These are phyloP conservation scores for Marcusenius ussheri DNA, from an alignment of 2,113 vertebrate species.

Conservation along the genomic window DNA sequence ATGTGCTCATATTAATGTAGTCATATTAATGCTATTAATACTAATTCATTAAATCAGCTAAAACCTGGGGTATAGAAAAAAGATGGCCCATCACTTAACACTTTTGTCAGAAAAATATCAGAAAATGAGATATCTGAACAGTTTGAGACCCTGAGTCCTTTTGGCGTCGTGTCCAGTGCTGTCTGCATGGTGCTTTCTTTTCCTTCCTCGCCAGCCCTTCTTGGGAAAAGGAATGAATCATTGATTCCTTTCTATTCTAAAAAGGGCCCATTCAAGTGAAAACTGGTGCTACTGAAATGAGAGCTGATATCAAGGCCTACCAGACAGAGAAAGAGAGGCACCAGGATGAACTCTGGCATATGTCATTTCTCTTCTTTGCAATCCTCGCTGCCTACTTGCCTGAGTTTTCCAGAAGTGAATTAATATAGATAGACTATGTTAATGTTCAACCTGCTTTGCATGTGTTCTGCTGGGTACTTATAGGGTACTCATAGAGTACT, in stretches of 20 bases:
- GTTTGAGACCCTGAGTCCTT: background rate
- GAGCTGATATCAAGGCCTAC: background rate
- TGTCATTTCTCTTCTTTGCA: background rate
- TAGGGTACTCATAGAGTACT: background rate
- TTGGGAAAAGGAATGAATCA: background rate
- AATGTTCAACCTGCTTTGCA: background rate
- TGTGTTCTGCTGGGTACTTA: background rate
- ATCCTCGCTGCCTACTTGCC: background rate
- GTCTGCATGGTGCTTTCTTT: background rate
- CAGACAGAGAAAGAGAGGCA: background rate
- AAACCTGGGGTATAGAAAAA: background rate
- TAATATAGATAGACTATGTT: background rate
- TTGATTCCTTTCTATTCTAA: background rate
- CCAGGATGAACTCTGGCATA: background rate
- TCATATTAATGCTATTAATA: background rate
- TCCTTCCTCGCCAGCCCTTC: background rate
- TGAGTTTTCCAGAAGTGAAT: background rate
- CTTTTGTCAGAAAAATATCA: background rate
- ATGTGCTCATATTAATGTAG: background rate
- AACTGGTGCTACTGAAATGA: background rate
- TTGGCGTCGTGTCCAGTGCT: background rate
- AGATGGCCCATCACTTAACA: background rate
- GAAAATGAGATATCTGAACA: background rate
- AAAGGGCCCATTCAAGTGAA: background rate
- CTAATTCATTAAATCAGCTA: background rate